These are phyloP conservation scores for Fabriciana adippe DNA, from an alignment of 2,888 invertebrate species.

Conservation along the genomic window DNA sequence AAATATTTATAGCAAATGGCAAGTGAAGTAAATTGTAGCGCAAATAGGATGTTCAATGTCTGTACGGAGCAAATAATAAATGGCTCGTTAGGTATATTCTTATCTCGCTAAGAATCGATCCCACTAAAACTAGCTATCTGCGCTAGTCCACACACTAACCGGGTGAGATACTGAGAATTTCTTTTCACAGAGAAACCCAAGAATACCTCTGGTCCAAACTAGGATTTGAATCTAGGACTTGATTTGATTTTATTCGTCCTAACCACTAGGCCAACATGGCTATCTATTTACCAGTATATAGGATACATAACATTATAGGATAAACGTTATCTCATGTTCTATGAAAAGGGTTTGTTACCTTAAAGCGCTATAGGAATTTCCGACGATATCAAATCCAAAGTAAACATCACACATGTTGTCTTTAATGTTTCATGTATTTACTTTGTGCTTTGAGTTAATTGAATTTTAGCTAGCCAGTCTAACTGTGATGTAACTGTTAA, in stretches of 20 bases:
- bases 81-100: too few species aligned
- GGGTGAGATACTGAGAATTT: too few species aligned
- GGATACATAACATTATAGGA: slow-evolving; percentile 1
- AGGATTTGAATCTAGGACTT: too few species aligned
- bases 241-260: not conserved
- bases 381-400: slow-evolving; percentile 13
- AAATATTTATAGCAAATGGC: too few species aligned
- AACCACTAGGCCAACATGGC: not conserved
- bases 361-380: slow-evolving; percentile 11
- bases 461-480: slow-evolving; percentile 5
- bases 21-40: too few species aligned
- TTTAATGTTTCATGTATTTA: slow-evolving; percentile 18
- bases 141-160: too few species aligned
- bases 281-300: not conserved
- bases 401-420: slow-evolving; percentile 15
- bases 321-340: slow-evolving; percentile 7
- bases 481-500: not conserved
- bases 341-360: slow-evolving; percentile 14
- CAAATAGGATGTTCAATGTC: too few species aligned
- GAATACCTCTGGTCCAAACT: too few species aligned
- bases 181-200: too few species aligned
- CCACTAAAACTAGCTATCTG: too few species aligned
- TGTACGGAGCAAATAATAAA: too few species aligned
- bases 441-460: slow-evolving; percentile 16
- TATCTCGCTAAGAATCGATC: too few species aligned